Base-by-base conservation (phyloP, 2,888 invertebrate genomes). In the Parasteatoda lunata region DNA sequence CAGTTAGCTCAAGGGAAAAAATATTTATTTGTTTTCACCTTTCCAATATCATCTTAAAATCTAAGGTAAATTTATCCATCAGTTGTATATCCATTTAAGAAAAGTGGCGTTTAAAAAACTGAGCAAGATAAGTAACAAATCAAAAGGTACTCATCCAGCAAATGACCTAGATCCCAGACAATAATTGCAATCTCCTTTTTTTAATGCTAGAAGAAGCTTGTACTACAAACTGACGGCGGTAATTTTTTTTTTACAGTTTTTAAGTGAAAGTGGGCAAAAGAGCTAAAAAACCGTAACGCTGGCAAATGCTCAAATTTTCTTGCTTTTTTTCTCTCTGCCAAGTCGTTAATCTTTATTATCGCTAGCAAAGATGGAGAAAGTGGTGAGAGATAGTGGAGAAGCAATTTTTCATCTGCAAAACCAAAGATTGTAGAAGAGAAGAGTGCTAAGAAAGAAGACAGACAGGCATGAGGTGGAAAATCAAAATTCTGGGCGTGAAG, bases 291-390 rank as follows among this genome's bases (percentile, higher is more conserved):
- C 65, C 80, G 68, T 59, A 47, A 9, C 9, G 49, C 47, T 80
- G 79, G 85, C 85, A 85, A 85, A 70, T 65, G 70, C 85, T 75
- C 85, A 85, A 79, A 85, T 65, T 70, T 52, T 13, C 9, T 9
- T 54, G 9, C n/a, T 76, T 47, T 66, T 66, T 77, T 72, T 76
- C 65, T 77, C 66, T 30, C 2, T 30, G 71, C 76, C 47, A 49
- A 75, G 79, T 85, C 85, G 79, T 85, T 85, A 79, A 80, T 85
- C 85, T 85, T 85, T 85, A 85, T 79, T 79, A 85, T 85, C 85
- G 59, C 79, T 54, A 76, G 78, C 75, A 80, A 85, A 75, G 80
- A 80, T 79, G 85, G 69, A 76, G n/a, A 84, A 75, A 85, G 79
- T 80, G 71, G 76, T 75, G 85, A 80, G 75, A 70, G 85, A 75